Evolutionary conservation across 2,888 invertebrate species (phyloP).

Genomic region (Ryuthela nishihirai): DNA sequence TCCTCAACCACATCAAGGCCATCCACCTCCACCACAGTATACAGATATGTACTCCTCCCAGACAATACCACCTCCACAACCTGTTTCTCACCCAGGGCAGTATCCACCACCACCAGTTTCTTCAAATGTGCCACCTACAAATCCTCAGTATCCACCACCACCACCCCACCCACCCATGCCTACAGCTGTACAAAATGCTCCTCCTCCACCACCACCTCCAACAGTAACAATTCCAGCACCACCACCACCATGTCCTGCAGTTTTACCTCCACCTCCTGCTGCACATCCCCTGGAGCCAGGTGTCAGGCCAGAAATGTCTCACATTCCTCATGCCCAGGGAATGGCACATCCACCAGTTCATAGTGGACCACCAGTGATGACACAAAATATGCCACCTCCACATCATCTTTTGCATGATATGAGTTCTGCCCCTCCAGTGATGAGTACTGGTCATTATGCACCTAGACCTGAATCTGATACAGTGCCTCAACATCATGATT

Average conservation of each 20-base stretch:
- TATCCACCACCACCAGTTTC: conserved; percentile 24
- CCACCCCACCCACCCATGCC: conserved; percentile 16
- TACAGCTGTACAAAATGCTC: conserved; percentile 24
- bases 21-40: conserved; percentile 20
- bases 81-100: conserved; percentile 23
- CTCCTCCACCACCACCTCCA: conserved; percentile 18
- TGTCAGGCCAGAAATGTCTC: not conserved
- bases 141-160: conserved; percentile 27
- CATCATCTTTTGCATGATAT: not conserved
- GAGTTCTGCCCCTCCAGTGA: conserved; percentile 1
- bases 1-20: conserved; percentile 15
- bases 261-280: conserved; percentile 41
- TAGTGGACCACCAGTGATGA: not conserved
- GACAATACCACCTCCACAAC: conserved; percentile 36
- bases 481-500: conserved; percentile 3
- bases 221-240: conserved; percentile 12
- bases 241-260: conserved; percentile 22
- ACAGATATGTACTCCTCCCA: conserved; percentile 13
- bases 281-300: not conserved
- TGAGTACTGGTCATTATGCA: not conserved
- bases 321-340: conserved; percentile 3
- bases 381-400: not conserved
- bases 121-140: conserved; percentile 5
- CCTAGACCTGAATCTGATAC: conserved; percentile 4
- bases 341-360: not conserved